These are phyloP conservation scores for Drosophila affinis DNA, from an alignment of 2,888 invertebrate species.

Conservation along the genomic window DNA sequence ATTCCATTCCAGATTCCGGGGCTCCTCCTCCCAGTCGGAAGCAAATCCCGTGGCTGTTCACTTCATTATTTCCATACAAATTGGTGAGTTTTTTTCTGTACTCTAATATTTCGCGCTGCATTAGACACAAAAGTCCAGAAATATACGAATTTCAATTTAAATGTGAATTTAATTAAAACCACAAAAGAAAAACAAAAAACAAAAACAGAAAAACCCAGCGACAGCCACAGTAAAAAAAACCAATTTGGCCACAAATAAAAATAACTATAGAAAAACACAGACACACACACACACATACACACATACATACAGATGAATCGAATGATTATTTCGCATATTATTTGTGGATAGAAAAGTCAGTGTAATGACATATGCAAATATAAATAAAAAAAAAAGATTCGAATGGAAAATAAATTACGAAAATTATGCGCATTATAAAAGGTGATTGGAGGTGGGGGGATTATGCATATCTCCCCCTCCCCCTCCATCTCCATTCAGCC, in stretches of 20 bases:
- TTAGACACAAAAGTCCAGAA: slow-evolving; percentile 23
- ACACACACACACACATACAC: not conserved
- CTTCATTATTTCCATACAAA: slow-evolving; percentile 16
- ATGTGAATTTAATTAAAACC: slow-evolving; percentile 33
- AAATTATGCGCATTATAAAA: not conserved
- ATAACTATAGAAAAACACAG: not conserved
- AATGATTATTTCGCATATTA: slow-evolving; percentile 15
- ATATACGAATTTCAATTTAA: slow-evolving; percentile 30
- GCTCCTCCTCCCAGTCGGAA: not conserved
- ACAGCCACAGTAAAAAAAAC: not conserved
- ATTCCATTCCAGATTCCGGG: not conserved
- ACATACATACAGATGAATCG: not conserved
- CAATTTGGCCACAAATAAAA: not conserved
- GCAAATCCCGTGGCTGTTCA: not conserved
- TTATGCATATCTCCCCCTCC: not conserved
- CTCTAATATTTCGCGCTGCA: slow-evolving; percentile 15
- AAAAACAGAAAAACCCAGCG: not conserved
- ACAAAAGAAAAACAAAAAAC: not conserved
- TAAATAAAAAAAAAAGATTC: not conserved
- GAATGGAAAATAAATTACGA: not conserved
- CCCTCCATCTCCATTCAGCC: too few species aligned
- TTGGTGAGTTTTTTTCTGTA: slow-evolving; percentile 14
- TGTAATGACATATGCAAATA: slow-evolving; percentile 36
- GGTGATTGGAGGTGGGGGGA: not conserved
- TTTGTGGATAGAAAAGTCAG: slow-evolving; percentile 14